Evolutionary conservation across 2,113 vertebrate genomes (phyloP), one percentile per base, ranked within the genome.

Genomic region (Paratilapia polleni): DNA sequence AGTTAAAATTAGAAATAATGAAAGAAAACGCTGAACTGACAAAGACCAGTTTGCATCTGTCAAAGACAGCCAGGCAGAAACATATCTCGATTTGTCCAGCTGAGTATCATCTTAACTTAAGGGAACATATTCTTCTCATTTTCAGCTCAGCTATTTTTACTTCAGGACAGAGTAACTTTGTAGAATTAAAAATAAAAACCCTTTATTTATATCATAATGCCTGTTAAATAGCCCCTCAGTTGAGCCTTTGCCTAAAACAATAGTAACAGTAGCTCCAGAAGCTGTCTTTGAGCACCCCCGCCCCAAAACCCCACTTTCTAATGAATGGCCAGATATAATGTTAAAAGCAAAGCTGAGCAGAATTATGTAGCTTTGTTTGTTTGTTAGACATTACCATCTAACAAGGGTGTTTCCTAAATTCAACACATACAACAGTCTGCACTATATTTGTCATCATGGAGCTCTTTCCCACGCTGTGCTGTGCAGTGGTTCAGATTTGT

Each of bases 1-100:
- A 77, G 82, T 75, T 88, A 88, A 92, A 93, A 89, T 88, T 89
- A 92, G 90, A 86, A 82, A 77, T 66, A 12, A 73, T 38, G 28
- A 83, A 75, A 88, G 57, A 84, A 57, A 17, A n/a, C 66, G 31
- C 61, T 77, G 38, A 59, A 26, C 56, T 17, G 76, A 66, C 41
- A 31, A 74, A 89, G 75, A 84, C 62, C 43, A 82, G 57, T 59
- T 76, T 1, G 47, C 31, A 28, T 84, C 56, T 88, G 80, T 90
- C 70, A 76, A 78, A 87, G 73, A 73, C 74, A 80, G 26, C 58
- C 68, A 24, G 77, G 57, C 58, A 52, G 47, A 52, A 52, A 73
- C 47, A 31, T 52, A 52, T 31, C 17, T 73, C 43, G 17, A 31
- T 52, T 52, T 73, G 43, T 73, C 20, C 43, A 73, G 47, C 66